A percentile compares a stretch with the other conserved stretches of the same genome.
Evolutionary conservation across 2,888 invertebrate genomes (phyloP).

Genomic region (Hylaea fasciaria): DNA sequence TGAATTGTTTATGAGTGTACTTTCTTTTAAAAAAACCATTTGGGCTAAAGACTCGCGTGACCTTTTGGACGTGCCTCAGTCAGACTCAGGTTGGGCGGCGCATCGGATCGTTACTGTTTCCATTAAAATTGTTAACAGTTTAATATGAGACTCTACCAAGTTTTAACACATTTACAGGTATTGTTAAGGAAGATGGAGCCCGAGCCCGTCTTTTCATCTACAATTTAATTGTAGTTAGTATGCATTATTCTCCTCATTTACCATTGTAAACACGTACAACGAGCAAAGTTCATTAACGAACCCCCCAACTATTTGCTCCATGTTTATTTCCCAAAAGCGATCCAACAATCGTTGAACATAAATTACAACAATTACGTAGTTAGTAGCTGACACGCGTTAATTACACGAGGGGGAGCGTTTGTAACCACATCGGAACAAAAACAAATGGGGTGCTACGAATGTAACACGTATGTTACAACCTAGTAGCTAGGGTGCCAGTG

Average conservation of each 20-base stretch:
- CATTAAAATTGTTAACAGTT: too few species aligned
- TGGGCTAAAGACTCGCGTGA: constrained; percentile 1
- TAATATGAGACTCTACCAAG: too few species aligned
- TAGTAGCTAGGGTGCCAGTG: too few species aligned
- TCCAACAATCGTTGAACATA: constrained; percentile 31
- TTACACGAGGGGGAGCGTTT: constrained; percentile 32
- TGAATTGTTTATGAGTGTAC: constrained; percentile 24
- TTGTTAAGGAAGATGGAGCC: too few species aligned
- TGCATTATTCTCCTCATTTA: background rate
- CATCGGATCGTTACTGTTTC: too few species aligned
- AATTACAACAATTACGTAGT: constrained; percentile 41
- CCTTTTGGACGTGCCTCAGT: background rate
- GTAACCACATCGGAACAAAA: constrained; percentile 26
- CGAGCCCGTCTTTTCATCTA: too few species aligned
- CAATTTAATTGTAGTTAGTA: too few species aligned
- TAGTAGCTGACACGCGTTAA: constrained; percentile 39
- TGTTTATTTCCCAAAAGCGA: constrained; percentile 25
- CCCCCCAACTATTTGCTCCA: constrained; percentile 6
- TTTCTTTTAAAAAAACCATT: constrained; percentile 1
- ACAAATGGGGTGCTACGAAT: constrained; percentile 28
- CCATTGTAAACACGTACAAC: background rate
- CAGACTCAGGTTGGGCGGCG: too few species aligned
- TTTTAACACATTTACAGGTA: too few species aligned
- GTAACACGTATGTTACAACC: constrained; percentile 1
- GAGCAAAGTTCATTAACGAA: constrained; percentile 2